These are phyloP conservation scores for Cebidichthys violaceus DNA, from an alignment of 2,113 vertebrate genomes.

Conservation along the genomic window DNA sequence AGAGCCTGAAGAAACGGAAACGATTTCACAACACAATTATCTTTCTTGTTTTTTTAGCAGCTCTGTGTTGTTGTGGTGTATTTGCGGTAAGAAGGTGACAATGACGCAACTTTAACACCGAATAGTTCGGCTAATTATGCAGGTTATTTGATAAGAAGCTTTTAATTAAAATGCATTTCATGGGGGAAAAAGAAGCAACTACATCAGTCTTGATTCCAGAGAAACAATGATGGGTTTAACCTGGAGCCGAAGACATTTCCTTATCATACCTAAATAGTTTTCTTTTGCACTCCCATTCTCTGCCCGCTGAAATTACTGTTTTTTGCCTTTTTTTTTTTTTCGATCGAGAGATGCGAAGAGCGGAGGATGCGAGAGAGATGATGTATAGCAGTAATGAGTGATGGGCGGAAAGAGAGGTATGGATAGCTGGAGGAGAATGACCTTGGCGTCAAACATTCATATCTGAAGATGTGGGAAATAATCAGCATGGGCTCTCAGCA, in stretches of 20 bases:
- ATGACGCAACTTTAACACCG: not conserved
- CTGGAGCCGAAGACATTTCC: slow-evolving; percentile 17
- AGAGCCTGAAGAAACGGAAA: not conserved
- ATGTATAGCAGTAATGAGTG: slow-evolving; percentile 29
- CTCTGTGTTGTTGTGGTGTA: not conserved
- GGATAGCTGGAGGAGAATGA: slow-evolving; percentile 53
- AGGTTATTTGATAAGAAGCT: slow-evolving; percentile 43
- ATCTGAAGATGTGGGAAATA: slow-evolving; percentile 53
- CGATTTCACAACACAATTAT: not conserved
- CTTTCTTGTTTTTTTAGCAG: not conserved
- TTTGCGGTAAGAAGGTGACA: slow-evolving; percentile 26
- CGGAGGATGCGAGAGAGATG: not conserved
- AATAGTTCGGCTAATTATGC: slow-evolving; percentile 46
- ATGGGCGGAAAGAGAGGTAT: slow-evolving; percentile 20
- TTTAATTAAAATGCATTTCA: slow-evolving; percentile 53
- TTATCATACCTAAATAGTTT: slow-evolving; percentile 13
- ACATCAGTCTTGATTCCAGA: slow-evolving; percentile 33
- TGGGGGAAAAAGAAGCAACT: slow-evolving; percentile 16
- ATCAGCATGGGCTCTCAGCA: slow-evolving; percentile 28
- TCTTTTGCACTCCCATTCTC: not conserved
- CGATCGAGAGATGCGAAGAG: slow-evolving; percentile 11
- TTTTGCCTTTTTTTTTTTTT: slow-evolving; percentile 2
- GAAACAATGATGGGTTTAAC: slow-evolving; percentile 41
- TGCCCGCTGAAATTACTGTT: not conserved
- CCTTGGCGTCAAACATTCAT: slow-evolving; percentile 57